phyloP scores from a whole-genome alignment of 2,888 invertebrate genomes.

The Glaucopsyche alexis region DNA sequence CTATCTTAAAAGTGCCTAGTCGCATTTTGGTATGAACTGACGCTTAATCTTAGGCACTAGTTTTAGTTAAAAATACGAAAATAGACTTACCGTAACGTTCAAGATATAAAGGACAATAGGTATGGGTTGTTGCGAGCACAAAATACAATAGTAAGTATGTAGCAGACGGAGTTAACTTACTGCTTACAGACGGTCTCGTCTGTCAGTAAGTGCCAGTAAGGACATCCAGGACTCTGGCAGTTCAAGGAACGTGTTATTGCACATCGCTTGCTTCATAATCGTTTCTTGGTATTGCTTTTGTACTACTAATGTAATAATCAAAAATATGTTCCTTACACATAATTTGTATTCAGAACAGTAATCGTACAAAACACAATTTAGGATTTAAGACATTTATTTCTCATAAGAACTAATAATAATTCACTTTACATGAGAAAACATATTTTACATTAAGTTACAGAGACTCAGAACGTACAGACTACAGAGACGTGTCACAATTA shows the following conservation, averaged over 20 bases:
- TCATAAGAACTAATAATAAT: too few relatives aligned
- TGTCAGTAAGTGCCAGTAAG: not conserved
- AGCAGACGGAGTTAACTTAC: not conserved
- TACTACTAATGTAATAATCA: not conserved
- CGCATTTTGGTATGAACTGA: too few relatives aligned
- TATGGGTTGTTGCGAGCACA: not conserved
- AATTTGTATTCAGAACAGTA: not conserved
- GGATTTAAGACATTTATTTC: too few relatives aligned
- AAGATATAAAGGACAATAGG: not conserved
- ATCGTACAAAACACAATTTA: not conserved
- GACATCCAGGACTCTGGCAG: not conserved
- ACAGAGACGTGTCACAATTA: too few relatives aligned
- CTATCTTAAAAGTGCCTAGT: too few relatives aligned
- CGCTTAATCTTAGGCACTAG: too few relatives aligned
- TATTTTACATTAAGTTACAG: too few relatives aligned
- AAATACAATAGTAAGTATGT: not conserved
- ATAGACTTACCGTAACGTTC: not conserved
- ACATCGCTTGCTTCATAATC: not conserved
- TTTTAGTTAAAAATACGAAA: too few relatives aligned
- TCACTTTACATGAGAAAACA: too few relatives aligned
- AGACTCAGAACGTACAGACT: too few relatives aligned
- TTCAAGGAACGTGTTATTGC: not conserved
- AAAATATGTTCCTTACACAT: not conserved
- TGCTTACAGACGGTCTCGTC: not conserved
- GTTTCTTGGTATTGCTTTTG: not conserved